phyloP scores from a whole-genome alignment of 2,797 vertebrate species.

The Clarias laeviceps region DNA sequence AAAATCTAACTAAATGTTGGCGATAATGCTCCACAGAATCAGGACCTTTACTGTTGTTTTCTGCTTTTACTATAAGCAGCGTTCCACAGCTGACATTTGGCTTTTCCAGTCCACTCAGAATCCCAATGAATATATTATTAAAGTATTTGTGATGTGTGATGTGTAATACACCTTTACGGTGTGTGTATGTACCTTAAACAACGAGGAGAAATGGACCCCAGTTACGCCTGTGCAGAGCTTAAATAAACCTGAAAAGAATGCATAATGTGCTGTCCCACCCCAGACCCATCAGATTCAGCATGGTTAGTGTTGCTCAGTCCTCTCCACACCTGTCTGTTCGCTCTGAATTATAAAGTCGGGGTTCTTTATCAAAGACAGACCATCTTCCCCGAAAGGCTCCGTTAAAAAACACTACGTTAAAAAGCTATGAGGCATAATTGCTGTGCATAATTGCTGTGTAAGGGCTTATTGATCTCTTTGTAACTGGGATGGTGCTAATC shows the following conservation, averaged over 20 bases:
- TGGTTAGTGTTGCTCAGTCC: background rate
- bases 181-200: background rate
- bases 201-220: background rate
- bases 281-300: slow-evolving; percentile 5
- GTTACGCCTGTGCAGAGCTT: background rate
- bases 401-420: background rate
- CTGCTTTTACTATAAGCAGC: too few relatives aligned
- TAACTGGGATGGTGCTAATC: background rate
- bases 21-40: too few relatives aligned
- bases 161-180: background rate
- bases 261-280: slow-evolving; percentile 17
- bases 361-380: background rate
- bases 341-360: slow-evolving; percentile 1
- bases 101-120: background rate
- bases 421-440: background rate
- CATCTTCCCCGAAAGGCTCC: background rate
- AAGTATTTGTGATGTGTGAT: too few relatives aligned
- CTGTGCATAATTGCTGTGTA: slow-evolving; percentile 26
- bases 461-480: background rate
- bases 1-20: background rate
- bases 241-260: slow-evolving; percentile 19
- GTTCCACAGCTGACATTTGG: background rate
- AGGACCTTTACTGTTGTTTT: background rate
- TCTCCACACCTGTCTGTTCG: background rate
- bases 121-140: background rate